Base-by-base conservation (phyloP, 2,113 vertebrate genomes). In the Oenanthe oenanthe region DNA sequence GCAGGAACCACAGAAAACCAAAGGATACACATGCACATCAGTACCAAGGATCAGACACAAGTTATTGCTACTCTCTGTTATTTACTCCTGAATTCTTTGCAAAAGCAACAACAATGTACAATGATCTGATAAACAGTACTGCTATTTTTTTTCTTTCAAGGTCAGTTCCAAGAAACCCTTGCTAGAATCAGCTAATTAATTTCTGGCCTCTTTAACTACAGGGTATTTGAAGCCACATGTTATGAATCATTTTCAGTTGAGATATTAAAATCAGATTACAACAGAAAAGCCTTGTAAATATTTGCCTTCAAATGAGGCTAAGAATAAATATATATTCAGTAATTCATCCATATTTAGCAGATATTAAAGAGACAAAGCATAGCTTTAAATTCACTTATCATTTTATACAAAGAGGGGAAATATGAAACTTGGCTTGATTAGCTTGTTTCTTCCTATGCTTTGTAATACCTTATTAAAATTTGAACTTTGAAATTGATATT, bases 291-390 rank as follows among this genome's bases (percentile, higher is more conserved):
- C 96, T 97, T 98, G 97, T 98, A 98, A 98, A 98, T 98, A 98
- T 98, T 98, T 98, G 97, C 98, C 95, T 98, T 97, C 97, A 98
- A 98, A 98, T 98, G 97, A 98, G 96, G 96, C 95, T 97, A 97
- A 98, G 97, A 98, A 98, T 98, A 98, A 98, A 98, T 98, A 98
- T 98, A 98, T 98, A 98, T 98, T 98, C 97, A 98, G 97, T 97
- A 98, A 98, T 98, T 98, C 97, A 98, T 98, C 97, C 97, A 98
- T 98, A 98, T 98, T 98, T 98, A 98, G 97, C 95, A 98, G 97
- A 98, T 98, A 98, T 97, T 98, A 98, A 97, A 97, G 97, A 98
- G 97, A 98, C 97, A 98, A 98, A 98, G 96, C 96, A 95, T 93
- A 97, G 96, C 91, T 98, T 98, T 98, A 98, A 97, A 98, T 98